Base-by-base conservation (phyloP, 2,888 invertebrate species). In the Cheilosia vernalis region DNA sequence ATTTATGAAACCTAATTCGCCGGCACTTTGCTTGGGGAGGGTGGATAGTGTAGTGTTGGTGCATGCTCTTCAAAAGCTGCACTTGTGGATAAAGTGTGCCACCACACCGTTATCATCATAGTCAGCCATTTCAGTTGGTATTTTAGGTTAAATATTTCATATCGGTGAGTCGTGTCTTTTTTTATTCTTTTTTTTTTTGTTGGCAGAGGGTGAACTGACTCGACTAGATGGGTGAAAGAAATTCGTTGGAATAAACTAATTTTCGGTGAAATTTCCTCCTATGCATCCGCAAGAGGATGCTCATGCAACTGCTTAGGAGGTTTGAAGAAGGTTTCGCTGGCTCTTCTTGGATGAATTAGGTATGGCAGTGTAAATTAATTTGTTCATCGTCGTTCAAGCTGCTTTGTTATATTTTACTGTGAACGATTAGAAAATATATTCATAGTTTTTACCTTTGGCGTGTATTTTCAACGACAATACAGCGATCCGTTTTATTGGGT, bases 1-100 rank as follows among this genome's bases (percentile, higher is more conserved):
- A 81, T 85, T 85, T 85, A 72, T 81, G 66, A 47, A 85, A 81
- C 81, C 81, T 85, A 81, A 81, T 85, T 81, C 81, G 55, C 51
- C 66, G 60, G 70, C 58, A 79, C 49, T 70, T 80, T 30, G 66
- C 44, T 72, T 24, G 30, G 55, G 30, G 61, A 33, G 30, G 30
- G 21, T 42, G 10, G 49, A 24, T 51, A 42, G 51, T n/a, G 33
- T 44, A 42, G 37, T 64, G 27, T 58, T 13, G 37, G 58, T 70
- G 73, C 33, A 63, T 69, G 69, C 67, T 81, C 61, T 74, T 61
- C 63, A 74, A 37, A 53, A 53, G 47, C 56, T 63, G 81, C 81
- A 76, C 76, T 81, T 81, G 56, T 58, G 61, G 42, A 76, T 63
- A 63, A 69, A 76, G 56, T 81, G 37, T 64, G 69, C 76, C 63